Evolutionary conservation across 2,113 vertebrate species (phyloP), one percentile per base, ranked within the genome.

Genomic region (Antigone vipio): DNA sequence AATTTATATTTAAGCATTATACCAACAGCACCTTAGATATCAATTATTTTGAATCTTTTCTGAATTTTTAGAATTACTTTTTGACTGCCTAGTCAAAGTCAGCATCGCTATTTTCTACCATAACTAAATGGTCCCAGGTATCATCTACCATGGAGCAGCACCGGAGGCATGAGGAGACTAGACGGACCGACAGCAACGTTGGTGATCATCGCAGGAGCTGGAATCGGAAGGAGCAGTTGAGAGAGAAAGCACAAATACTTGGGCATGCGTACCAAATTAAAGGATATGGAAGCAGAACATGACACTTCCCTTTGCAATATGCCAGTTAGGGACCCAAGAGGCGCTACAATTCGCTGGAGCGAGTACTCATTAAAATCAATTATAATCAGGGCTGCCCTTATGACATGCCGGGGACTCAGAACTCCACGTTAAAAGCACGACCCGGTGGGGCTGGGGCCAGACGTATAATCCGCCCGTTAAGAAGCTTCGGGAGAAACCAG

Each of bases 61-160:
- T 19, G 30, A 4, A 19, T 44, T 56, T 91, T 91, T 40, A 60
- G 17, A 63, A 30, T 50, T 75, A 12, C 11, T 44, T 67, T 88
- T 64, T 83, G 24, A n/a, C 13, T n/a, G 55, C 11, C 23, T 38
- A 20, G 29, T 42, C 52, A 6, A 92, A 76, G 44, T 23, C 38
- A 59, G 38, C 42, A 38, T 20, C 12, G 7, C 9, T 58, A 2
- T 62, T 84, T 91, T 45, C 80, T 50, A 5, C 27, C 0, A 1
- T 40, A 84, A 34, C 30, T 4, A 27, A 53, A 19, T 0, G 0
- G 42, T 22, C 12, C 20, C 8, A 3, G 32, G n/a, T 32, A 35
- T 16, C 27, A 9, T 1, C 30, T 18, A 17, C 5, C 1, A 4
- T 0, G 11, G 49, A 16, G 16, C n/a, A 8, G 5, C 1, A 4